Conservation (phyloP, 2,113 vertebrate species). For the Xiphias gladius region DNA sequence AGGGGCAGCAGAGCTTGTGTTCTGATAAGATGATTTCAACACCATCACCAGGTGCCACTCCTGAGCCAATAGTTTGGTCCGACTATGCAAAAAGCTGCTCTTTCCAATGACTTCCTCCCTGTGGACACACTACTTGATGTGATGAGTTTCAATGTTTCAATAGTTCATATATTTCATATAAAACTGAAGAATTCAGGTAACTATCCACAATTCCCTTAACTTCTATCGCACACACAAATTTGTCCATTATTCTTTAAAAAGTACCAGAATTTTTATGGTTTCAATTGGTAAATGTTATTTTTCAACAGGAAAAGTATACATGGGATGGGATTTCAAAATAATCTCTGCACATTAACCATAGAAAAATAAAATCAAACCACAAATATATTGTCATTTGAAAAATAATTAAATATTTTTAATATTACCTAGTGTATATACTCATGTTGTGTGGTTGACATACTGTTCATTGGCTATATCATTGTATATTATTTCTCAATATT, state of each 20-base stretch:
- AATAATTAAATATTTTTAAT: background rate
- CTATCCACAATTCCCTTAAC: background rate
- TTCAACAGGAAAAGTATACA: too few relatives aligned
- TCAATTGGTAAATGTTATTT: too few relatives aligned
- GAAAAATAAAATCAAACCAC: too few relatives aligned
- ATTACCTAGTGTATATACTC: too few relatives aligned
- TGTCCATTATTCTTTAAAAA: too few relatives aligned
- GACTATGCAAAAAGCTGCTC: conserved; percentile 35
- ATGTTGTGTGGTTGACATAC: background rate
- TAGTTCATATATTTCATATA: background rate
- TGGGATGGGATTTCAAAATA: too few relatives aligned
- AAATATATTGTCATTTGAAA: background rate
- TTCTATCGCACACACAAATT: too few relatives aligned
- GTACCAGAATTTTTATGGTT: too few relatives aligned
- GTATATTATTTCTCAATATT: background rate
- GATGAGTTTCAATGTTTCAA: conserved; percentile 14
- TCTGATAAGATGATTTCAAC: conserved; percentile 67
- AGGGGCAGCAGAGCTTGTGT: conserved; percentile 64
- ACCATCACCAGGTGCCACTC: conserved; percentile 52
- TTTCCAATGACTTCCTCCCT: conserved; percentile 12
- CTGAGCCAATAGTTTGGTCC: conserved; percentile 42
- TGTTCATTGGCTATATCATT: too few relatives aligned
- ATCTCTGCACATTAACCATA: too few relatives aligned
- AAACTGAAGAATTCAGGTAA: background rate
- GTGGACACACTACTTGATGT: background rate